Base-by-base conservation (phyloP, 2,113 vertebrate genomes). In the Austrofundulus limnaeus region DNA sequence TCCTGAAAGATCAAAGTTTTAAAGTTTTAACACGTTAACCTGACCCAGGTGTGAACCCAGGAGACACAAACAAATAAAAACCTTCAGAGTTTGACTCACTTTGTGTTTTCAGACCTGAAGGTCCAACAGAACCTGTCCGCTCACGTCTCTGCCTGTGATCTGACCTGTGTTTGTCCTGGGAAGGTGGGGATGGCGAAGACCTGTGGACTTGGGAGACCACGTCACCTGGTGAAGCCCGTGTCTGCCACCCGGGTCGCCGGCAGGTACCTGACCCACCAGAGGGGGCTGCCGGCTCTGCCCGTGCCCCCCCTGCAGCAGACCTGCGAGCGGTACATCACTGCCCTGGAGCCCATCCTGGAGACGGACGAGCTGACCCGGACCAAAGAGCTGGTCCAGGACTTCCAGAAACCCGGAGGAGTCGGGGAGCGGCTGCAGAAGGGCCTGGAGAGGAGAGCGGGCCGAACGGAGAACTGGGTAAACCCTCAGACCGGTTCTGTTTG, bases 381-480 rank as follows among this genome's bases (percentile, higher is more conserved):
- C 0, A 89, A 83, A 42, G 47, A 86, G 61, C 86, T 98, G 73
- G 80, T 98, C 81, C 83, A 89, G 0, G 94, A 96, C 24, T 98
- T 99, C 70, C 89, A 90, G 90, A 90, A 76, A 23, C 64, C 93
- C 0, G 96, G 95, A 1, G 95, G 96, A 0, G 90, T 96, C 0
- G 97, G 97, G 12, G 95, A 96, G 53, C 90, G 91, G 37, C 92
- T 99, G 39, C 97, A 99, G 93, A 94, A 90, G 42, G 86, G 93
- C 17, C 88, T 99, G 84, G 95, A 99, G 64, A 92, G 88, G 56
- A 92, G 95, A 73, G 95, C 94, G 14, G 72, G 8, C 58, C 93
- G 91, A 52, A 84, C 73, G 0, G 94, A 97, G 47, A 99, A 99
- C 91, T 99, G 97, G 97, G 97, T 99, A 89, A 83, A 65, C 12